Base-by-base conservation (phyloP, 2,113 vertebrate genomes). In the Mystacornis crossleyi region DNA sequence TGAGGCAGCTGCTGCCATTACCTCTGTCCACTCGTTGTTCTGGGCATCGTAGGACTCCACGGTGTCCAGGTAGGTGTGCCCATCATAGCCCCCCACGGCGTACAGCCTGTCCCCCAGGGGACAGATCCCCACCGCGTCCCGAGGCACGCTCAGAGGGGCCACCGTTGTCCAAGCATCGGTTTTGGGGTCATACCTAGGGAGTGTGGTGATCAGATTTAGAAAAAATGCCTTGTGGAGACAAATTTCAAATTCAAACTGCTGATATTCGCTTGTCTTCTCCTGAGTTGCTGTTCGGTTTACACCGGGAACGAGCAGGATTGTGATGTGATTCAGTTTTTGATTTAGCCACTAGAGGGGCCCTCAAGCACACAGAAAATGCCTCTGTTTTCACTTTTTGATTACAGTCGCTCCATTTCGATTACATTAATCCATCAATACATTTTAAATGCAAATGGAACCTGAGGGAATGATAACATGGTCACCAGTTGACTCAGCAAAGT, bases 1-100 rank as follows among this genome's bases (percentile, higher is more conserved):
- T 34, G 21, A 9, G 19, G 18, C 11, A 33, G 1, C 20, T 72
- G 14, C 7, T 21, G 16, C 16, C 28, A 3, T 82, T 98, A 99
- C 99, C 99, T 99, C 98, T 50, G 98, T 99, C 99, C 99, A 99
- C 93, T 99, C 99, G 20, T 99, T 99, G 97, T 99, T 99, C 95
- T 99, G 99, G 34, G 99, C 98, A 91, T 99, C 99, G 2, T 99
- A 99, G 66, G 99, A 99, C 97, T 99, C 99, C 18, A 99, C 99
- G 0, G 98, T 99, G 91, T 97, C 99, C 97, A 99, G 97, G 92
- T 99, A 99, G 1, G 98, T 97, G 55, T 99, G 99, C 9, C 99
- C 99, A 17, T 99, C 99, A 11, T 99, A 99, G 89, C 99, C 99
- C 4, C 99, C 99, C 36, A 99, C 99, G 3, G 99, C 99, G 24